Conservation (phyloP, 2,113 vertebrate genomes). For the Mastomys natalensis region DNA sequence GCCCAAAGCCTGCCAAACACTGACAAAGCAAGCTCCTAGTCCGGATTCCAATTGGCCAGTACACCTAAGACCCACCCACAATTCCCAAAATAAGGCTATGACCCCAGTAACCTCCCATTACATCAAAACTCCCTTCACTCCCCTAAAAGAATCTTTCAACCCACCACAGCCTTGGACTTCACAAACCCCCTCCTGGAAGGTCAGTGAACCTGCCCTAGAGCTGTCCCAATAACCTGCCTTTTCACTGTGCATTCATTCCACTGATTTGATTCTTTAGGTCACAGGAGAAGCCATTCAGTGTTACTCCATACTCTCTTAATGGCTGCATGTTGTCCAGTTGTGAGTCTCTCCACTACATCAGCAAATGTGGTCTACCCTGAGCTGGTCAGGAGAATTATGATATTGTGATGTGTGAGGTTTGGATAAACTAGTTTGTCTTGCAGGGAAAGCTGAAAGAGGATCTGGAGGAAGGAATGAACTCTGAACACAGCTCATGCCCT, state of each 20-base stretch:
- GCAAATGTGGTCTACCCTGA: too few relatives aligned
- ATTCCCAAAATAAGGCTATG: background rate
- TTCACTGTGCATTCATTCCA: background rate
- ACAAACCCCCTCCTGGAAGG: too few relatives aligned
- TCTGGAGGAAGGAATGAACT: background rate
- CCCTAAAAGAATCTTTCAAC: background rate
- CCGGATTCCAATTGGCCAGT: background rate
- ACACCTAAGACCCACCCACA: background rate
- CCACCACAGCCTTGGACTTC: background rate
- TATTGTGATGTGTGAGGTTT: background rate
- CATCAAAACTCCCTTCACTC: background rate
- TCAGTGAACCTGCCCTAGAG: too few relatives aligned
- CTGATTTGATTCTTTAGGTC: background rate
- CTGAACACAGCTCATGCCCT: too few relatives aligned
- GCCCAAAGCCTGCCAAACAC: background rate
- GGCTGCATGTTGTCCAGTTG: accelerated
- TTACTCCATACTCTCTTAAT: background rate
- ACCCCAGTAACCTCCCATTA: background rate
- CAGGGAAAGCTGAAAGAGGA: background rate
- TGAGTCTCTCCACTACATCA: too few relatives aligned
- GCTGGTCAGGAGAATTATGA: background rate
- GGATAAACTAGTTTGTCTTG: background rate
- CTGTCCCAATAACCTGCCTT: background rate
- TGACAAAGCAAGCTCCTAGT: background rate
- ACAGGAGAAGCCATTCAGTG: background rate